Conservation (phyloP, 2,888 invertebrate species). For the Glyphotaelius pellucidus region DNA sequence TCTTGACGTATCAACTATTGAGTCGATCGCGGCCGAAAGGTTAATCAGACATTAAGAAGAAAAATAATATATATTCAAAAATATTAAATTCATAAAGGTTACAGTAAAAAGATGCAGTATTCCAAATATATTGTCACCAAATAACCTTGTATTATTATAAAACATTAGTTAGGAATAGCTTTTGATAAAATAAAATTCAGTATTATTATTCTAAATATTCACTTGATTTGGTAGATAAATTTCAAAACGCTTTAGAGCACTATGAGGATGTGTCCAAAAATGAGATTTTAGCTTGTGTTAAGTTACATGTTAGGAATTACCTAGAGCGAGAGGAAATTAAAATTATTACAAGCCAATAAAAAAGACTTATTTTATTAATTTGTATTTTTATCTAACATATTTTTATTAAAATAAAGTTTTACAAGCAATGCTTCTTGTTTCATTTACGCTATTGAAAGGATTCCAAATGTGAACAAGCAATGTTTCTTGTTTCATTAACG, state of each 20-base stretch:
- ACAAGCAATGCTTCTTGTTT: not conserved
- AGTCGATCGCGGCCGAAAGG: too few species aligned
- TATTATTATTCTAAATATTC: not conserved
- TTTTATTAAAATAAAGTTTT: not conserved
- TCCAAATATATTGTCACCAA: not conserved
- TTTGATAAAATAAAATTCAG: not conserved
- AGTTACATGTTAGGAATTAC: not conserved
- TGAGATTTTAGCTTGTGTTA: not conserved
- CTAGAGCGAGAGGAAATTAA: not conserved
- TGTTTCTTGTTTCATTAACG: too few species aligned
- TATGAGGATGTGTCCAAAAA: not conserved
- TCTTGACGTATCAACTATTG: too few species aligned
- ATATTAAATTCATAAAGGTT: too few species aligned
- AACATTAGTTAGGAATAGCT: not conserved
- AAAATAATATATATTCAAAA: too few species aligned
- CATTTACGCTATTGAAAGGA: not conserved
- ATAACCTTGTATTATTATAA: not conserved
- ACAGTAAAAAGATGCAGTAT: too few species aligned
- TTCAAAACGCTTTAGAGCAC: not conserved
- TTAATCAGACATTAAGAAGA: not conserved
- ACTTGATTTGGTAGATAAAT: not conserved
- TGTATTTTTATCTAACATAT: not conserved
- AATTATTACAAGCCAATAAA: not conserved
- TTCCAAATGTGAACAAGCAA: too few species aligned
- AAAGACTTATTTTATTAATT: not conserved